These are phyloP conservation scores for Spea multiplicata DNA, from an alignment of 2,113 vertebrate species.

Conservation along the genomic window DNA sequence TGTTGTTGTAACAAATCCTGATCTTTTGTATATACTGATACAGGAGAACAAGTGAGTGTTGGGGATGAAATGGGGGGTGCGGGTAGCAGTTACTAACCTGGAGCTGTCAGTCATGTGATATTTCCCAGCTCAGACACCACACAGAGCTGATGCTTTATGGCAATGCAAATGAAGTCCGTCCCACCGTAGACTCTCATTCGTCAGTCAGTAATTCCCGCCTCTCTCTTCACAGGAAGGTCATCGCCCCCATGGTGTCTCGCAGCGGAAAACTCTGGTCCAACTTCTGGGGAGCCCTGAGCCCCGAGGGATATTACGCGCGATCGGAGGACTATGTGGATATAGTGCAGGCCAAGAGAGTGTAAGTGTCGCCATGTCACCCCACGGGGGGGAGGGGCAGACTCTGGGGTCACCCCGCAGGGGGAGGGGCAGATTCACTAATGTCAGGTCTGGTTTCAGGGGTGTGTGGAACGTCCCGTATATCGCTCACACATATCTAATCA, in stretches of 20 bases:
- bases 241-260: conserved; percentile 73
- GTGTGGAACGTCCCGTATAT: conserved; percentile 79
- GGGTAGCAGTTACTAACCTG: neutral
- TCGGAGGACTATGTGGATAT: conserved; percentile 77
- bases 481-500: conserved; percentile 68
- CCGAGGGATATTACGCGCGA: conserved; percentile 70
- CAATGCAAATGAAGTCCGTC: too few species aligned
- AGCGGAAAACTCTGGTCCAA: conserved; percentile 79
- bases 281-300: conserved; percentile 76
- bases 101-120: neutral
- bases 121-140: neutral
- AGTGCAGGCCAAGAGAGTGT: conserved; percentile 74
- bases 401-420: neutral
- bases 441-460: conserved; percentile 55
- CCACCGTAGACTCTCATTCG: too few species aligned
- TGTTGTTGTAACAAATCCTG: conserved; percentile 62
- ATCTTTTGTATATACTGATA: conserved; percentile 66
- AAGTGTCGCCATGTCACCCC: conserved; percentile 47
- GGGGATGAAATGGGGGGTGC: neutral
- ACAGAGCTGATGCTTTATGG: too few species aligned
- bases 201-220: too few species aligned
- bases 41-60: conserved; percentile 69
- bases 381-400: neutral
- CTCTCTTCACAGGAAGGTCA: conserved; percentile 59
- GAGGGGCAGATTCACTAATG: neutral